Percentiles rank a stretch among this genome's conserved stretches.
Conservation (phyloP, 2,888 invertebrate genomes). For the Drosophila leonis region DNA sequence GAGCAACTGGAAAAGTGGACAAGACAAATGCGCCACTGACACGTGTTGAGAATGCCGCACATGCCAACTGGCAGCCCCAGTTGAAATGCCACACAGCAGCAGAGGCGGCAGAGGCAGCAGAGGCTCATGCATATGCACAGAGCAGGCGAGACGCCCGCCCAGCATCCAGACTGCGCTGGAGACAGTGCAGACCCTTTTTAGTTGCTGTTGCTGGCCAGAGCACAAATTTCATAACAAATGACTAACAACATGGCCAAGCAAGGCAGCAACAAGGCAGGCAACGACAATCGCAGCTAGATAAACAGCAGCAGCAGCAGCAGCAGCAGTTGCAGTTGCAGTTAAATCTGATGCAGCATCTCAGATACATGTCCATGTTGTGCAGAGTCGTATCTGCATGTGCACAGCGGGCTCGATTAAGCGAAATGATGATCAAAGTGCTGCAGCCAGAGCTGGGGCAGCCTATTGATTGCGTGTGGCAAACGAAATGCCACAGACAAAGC, state of each 20-base stretch:
- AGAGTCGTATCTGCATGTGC: constrained; percentile 58
- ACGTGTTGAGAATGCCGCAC: constrained; percentile 76
- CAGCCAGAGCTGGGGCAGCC: constrained; percentile 46
- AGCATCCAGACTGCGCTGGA: constrained; percentile 19
- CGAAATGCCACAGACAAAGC: constrained; percentile 36
- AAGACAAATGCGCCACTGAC: constrained; percentile 70
- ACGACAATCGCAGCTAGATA: constrained; percentile 70
- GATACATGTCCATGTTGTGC: constrained; percentile 54
- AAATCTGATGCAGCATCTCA: constrained; percentile 36
- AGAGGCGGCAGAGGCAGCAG: neutral
- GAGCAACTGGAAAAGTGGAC: constrained; percentile 31
- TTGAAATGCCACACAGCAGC: constrained; percentile 78
- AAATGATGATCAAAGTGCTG: constrained; percentile 79
- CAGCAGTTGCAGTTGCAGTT: constrained; percentile 26
- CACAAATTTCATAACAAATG: constrained; percentile 77
- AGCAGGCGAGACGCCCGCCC: constrained; percentile 47
- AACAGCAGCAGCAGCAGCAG: constrained; percentile 48
- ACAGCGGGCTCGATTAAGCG: constrained; percentile 76
- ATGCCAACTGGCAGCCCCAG: constrained; percentile 60
- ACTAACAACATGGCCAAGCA: constrained; percentile 72
- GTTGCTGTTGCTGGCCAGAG: constrained; percentile 26
- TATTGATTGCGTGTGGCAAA: constrained; percentile 78
- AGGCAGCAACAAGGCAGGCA: constrained; percentile 48
- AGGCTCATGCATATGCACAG: constrained; percentile 72
- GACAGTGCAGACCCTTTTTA: constrained; percentile 58